Percentiles rank a stretch among this genome's conserved stretches.
phyloP scores from a whole-genome alignment of 2,797 vertebrate genomes.

The Paguma larvata region DNA sequence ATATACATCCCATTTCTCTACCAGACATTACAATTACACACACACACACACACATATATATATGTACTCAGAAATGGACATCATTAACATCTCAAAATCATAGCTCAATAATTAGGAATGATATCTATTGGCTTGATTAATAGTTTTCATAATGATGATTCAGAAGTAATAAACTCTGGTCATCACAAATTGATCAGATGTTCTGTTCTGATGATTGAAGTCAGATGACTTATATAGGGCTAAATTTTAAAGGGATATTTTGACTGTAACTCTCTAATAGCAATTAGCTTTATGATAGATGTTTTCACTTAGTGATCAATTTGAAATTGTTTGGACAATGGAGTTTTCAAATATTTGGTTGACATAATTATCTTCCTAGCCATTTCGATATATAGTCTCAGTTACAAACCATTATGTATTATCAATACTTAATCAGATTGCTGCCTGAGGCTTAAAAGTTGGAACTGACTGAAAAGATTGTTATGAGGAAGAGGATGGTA shows the following conservation, averaged over 20 bases:
- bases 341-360: not conserved
- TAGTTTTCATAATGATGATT: constrained; percentile 1
- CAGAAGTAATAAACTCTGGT: not conserved
- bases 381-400: constrained; percentile 49
- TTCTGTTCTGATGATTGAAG: not conserved
- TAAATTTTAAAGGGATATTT: not conserved
- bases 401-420: not conserved
- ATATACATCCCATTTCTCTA: not conserved
- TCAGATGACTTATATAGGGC: not conserved
- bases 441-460: not conserved
- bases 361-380: not conserved
- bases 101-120: not conserved
- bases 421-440: not conserved
- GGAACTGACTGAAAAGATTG: not conserved
- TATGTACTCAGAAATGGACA: not conserved
- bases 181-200: not conserved
- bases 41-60: too few species aligned
- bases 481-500: not conserved
- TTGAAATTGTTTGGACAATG: not conserved
- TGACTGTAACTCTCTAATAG: not conserved
- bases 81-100: not conserved
- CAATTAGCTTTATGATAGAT: not conserved
- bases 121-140: not conserved
- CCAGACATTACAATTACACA: constrained; percentile 9
- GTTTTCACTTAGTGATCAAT: constrained; percentile 18